Conservation (phyloP, 2,888 invertebrate genomes). For the Phengaris arion region DNA sequence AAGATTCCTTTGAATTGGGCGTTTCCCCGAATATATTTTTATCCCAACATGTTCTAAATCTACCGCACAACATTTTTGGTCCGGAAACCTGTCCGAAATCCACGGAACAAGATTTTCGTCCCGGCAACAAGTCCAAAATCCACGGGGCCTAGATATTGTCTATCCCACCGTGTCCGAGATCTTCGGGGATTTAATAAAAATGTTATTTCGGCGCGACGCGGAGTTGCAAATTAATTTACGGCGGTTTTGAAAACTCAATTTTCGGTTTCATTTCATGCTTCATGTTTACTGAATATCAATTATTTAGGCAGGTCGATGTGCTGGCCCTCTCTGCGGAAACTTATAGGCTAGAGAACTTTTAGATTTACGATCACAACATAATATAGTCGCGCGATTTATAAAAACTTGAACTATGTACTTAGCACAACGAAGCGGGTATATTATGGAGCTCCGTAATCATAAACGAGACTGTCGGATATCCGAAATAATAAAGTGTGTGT, state of each 20-base stretch:
- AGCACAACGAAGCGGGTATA: too few relatives aligned
- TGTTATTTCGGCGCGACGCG: conserved; percentile 62
- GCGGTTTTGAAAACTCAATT: conserved; percentile 74
- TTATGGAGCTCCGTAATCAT: too few relatives aligned
- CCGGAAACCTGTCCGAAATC: conserved; percentile 15
- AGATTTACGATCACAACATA: background rate
- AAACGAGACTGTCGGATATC: too few relatives aligned
- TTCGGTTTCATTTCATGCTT: conserved; percentile 72
- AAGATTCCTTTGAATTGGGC: conserved; percentile 32
- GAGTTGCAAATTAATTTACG: conserved; percentile 77
- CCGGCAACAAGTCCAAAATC: conserved; percentile 42
- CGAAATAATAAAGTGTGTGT: too few relatives aligned
- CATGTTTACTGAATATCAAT: conserved; percentile 78
- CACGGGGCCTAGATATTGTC: conserved; percentile 45
- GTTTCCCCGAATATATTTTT: conserved; percentile 33
- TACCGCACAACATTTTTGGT: conserved; percentile 28
- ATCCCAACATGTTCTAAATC: background rate
- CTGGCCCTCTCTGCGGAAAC: conserved; percentile 51
- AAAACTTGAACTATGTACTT: too few relatives aligned
- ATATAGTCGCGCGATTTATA: background rate
- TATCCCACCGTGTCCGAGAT: conserved; percentile 43
- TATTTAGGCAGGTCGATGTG: conserved; percentile 54
- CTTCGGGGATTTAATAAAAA: conserved; percentile 62
- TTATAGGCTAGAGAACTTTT: conserved; percentile 39
- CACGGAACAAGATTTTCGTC: conserved; percentile 42